These are phyloP conservation scores for Zaprionus nigranus DNA, from an alignment of 1,140 invertebrate species.

Conservation along the genomic window DNA sequence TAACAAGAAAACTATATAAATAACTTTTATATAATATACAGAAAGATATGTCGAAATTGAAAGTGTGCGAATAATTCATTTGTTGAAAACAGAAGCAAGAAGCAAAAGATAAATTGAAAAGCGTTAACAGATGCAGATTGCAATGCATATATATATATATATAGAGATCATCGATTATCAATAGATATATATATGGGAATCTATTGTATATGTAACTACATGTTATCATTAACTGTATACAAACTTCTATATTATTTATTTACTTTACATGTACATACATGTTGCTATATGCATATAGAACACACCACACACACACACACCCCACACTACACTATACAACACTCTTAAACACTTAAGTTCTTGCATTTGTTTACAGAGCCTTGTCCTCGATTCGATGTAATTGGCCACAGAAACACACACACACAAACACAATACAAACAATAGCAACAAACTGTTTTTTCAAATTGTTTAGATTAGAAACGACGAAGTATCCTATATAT, in stretches of 20 bases:
- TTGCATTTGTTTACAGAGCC: conserved; percentile 35
- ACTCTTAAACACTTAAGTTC: conserved; percentile 28
- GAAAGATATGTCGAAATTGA: conserved; percentile 44
- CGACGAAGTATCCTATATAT: conserved; percentile 1
- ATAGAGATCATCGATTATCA: conserved; percentile 16
- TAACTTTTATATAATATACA: conserved; percentile 75
- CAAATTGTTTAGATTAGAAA: conserved; percentile 19
- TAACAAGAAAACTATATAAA: conserved; percentile 43
- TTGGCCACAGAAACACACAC: conserved; percentile 3
- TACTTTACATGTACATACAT: conserved; percentile 55
- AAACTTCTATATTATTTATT: conserved; percentile 53
- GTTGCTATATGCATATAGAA: conserved; percentile 49
- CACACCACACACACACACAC: conserved; percentile 8
- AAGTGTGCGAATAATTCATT: conserved; percentile 39
- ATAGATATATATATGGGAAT: conserved; percentile 27
- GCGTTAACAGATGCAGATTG: conserved; percentile 8
- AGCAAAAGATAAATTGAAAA: conserved; percentile 11
- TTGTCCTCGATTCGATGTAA: conserved; percentile 9
- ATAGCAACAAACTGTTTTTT: conserved; percentile 6
- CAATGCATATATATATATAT: conserved; percentile 13
- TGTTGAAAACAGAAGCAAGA: conserved; percentile 32
- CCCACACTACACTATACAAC: conserved; percentile 15
- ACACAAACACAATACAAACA: conserved; percentile 3
- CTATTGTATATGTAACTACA: conserved; percentile 33
- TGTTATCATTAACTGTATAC: conserved; percentile 44